A percentile compares a stretch with the other conserved stretches of the same genome.
Evolutionary conservation across 2,888 invertebrate genomes (phyloP).

Genomic region (Diabrotica balteata): DNA sequence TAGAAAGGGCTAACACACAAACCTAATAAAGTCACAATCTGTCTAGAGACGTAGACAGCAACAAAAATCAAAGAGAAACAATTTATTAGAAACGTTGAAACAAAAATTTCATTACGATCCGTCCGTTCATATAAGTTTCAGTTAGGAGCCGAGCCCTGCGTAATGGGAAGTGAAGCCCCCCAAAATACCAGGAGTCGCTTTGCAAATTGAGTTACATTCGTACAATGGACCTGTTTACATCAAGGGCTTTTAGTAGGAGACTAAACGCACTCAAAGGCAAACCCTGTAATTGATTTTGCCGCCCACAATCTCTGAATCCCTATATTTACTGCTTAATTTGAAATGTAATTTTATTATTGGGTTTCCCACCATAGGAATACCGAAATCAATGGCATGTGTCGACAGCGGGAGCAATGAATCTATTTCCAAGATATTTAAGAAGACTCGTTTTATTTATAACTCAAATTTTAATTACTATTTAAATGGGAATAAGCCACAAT

Average conservation of each 20-base stretch:
- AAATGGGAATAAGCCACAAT: too few species aligned
- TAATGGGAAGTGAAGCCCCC: constrained; percentile 56
- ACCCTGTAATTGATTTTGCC: constrained; percentile 47
- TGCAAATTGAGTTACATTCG: constrained; percentile 57
- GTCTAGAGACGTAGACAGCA: too few species aligned
- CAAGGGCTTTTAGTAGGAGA: constrained; percentile 51
- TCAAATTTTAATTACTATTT: too few species aligned
- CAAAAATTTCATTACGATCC: not conserved
- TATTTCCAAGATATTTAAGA: too few species aligned
- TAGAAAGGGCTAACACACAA: too few species aligned
- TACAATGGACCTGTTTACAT: constrained; percentile 57
- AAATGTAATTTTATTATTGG: constrained; percentile 36
- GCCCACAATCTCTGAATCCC: constrained; percentile 40
- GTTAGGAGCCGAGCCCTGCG: constrained; percentile 29
- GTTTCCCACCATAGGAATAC: constrained; percentile 2
- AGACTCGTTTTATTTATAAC: too few species aligned
- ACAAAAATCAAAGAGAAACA: too few species aligned
- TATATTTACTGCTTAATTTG: constrained; percentile 38
- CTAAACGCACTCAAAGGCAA: constrained; percentile 44
- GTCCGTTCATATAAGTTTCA: constrained; percentile 6
- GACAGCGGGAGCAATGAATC: too few species aligned
- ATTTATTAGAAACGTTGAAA: too few species aligned
- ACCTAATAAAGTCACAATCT: too few species aligned
- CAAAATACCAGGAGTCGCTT: constrained; percentile 51
- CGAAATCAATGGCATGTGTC: too few species aligned